Conservation (phyloP, 2,888 invertebrate species). For the Yponomeuta evonymella region DNA sequence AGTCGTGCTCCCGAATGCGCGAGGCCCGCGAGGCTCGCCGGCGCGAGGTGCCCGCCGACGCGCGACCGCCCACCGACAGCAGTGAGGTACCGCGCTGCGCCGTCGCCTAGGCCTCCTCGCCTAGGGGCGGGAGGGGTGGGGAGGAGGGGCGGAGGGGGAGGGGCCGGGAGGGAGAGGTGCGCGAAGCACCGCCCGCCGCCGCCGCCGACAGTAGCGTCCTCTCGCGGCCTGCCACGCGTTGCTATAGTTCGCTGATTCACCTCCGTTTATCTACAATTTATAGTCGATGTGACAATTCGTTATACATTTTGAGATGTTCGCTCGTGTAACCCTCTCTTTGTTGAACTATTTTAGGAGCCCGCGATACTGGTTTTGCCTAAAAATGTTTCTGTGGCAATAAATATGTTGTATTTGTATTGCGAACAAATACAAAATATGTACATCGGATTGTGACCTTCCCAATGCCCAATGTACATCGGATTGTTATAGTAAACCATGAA, state of each 20-base stretch:
- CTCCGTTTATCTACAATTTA: no score
- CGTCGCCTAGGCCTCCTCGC: constrained; percentile 42
- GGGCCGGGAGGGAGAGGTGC: constrained; percentile 34
- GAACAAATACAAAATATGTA: no score
- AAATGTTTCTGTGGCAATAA: no score
- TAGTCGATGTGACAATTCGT: no score
- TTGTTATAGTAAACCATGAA: no score
- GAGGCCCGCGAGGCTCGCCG: constrained; percentile 63
- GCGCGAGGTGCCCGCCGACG: constrained; percentile 61
- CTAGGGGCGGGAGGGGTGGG: constrained; percentile 19
- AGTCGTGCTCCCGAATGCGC: constrained; percentile 66
- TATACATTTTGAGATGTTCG: no score
- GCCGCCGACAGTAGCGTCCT: constrained; percentile 22
- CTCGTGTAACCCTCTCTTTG: no score
- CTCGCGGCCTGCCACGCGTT: neutral
- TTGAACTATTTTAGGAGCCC: no score
- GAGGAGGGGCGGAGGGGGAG: constrained; percentile 27
- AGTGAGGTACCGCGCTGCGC: constrained; percentile 69
- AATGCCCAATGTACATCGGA: no score
- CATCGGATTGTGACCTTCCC: no score
- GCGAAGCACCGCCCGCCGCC: constrained; percentile 31
- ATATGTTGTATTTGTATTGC: no score
- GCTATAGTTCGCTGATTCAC: neutral
- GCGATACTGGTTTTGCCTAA: no score
- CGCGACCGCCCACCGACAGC: constrained; percentile 63